Percentiles rank a stretch among this genome's conserved stretches.
Conservation (phyloP, 2,797 vertebrate species). For the Hozukius guyotensis region DNA sequence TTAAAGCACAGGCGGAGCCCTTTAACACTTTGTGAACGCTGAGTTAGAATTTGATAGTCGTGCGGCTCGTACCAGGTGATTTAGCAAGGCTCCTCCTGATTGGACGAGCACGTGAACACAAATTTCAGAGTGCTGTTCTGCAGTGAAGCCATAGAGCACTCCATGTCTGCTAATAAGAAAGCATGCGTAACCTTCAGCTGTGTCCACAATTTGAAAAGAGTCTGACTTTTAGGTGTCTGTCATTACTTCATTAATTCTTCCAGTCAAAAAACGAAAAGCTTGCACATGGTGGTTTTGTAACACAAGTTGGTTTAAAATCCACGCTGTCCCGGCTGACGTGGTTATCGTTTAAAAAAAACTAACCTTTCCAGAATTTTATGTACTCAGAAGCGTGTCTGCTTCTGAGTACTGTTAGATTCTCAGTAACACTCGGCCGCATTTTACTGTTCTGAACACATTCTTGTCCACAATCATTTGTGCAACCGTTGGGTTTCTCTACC, state of each 20-base stretch:
- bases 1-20: neutral
- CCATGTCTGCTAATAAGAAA: neutral
- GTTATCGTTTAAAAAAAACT: neutral
- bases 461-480: constrained; percentile 6
- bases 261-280: constrained; percentile 18
- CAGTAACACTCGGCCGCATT: constrained; percentile 15
- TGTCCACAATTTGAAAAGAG: neutral
- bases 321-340: neutral
- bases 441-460: constrained; percentile 17
- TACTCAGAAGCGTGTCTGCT: constrained; percentile 32
- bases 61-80: neutral
- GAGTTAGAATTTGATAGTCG: neutral
- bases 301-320: constrained; percentile 3
- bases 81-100: neutral
- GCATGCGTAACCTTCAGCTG: neutral
- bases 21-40: neutral
- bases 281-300: constrained; percentile 5
- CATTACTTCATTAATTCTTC: neutral
- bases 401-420: constrained; percentile 44
- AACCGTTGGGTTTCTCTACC: constrained; percentile 13
- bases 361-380: constrained; percentile 16
- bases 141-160: neutral
- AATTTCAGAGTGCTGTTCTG: neutral
- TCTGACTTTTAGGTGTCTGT: neutral
- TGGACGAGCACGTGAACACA: neutral